Percentiles rank a stretch among this genome's conserved stretches.
Conservation (phyloP, 2,113 vertebrate species). For the Pangasianodon hypophthalmus region DNA sequence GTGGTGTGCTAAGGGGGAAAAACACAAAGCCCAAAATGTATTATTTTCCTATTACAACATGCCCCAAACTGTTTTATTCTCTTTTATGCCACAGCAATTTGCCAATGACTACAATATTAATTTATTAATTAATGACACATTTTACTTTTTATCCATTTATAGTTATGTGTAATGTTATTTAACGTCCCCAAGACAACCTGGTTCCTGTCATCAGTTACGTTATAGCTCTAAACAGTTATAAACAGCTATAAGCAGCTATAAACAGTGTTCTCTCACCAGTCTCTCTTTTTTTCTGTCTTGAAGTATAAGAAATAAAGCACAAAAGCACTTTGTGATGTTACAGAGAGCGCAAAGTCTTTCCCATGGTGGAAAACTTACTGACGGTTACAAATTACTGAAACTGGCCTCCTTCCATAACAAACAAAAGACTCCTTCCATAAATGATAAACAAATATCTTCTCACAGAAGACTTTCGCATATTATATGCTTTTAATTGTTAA, state of each 20-base stretch:
- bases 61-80: not conserved
- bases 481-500: not conserved
- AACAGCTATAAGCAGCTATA: not conserved
- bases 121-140: not conserved
- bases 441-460: not conserved
- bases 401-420: not conserved
- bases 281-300: not conserved
- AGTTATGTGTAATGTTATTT: too few relatives aligned
- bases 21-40: not conserved
- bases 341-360: not conserved
- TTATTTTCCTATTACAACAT: too few relatives aligned
- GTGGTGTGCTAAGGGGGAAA: not conserved
- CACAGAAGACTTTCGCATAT: not conserved
- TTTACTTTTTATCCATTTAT: not conserved
- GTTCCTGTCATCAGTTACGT: not conserved
- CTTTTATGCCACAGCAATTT: not conserved
- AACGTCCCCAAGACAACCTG: not conserved
- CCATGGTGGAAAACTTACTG: not conserved
- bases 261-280: not conserved
- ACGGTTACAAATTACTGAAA: not conserved
- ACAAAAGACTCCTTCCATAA: not conserved
- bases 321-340: not conserved
- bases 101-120: not conserved
- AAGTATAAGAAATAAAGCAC: not conserved
- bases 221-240: not conserved